Conservation (phyloP, 2,888 invertebrate species). For the Pterostichus madidus region DNA sequence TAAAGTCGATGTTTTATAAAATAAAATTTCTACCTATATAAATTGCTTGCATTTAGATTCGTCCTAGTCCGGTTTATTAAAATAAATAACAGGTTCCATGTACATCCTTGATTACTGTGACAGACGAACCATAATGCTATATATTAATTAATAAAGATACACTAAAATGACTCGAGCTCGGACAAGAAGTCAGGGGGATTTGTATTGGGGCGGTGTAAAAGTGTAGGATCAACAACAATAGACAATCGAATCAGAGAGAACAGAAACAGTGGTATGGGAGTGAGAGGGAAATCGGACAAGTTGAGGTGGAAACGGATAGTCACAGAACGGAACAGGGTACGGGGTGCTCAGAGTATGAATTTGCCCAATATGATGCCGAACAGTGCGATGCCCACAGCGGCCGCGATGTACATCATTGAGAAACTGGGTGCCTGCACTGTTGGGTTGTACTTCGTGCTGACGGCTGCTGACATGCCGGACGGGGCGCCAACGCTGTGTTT, state of each 20-base stretch:
- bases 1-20: conserved; percentile 67
- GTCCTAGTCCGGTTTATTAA: conserved; percentile 61
- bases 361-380: conserved; percentile 89
- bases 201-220: conserved; percentile 28
- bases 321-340: conserved; percentile 21
- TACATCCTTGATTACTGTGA: conserved; percentile 60
- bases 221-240: conserved; percentile 44
- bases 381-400: conserved; percentile 84
- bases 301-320: conserved; percentile 40
- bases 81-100: conserved; percentile 67
- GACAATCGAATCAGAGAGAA: conserved; percentile 23
- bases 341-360: conserved; percentile 86
- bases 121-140: conserved; percentile 66
- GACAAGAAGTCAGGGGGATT: conserved; percentile 24
- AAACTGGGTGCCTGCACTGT: conserved; percentile 80
- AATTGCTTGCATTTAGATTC: conserved; percentile 66
- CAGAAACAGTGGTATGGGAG: conserved; percentile 34
- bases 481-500: conserved; percentile 78
- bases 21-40: conserved; percentile 63
- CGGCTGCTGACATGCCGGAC: conserved; percentile 73
- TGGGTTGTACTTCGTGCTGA: conserved; percentile 80
- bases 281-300: conserved; percentile 10
- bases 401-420: conserved; percentile 82
- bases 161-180: conserved; percentile 62
- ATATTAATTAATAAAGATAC: conserved; percentile 62